Conservation (phyloP, 2,797 vertebrate genomes). For the Corythornis leucogaster region DNA sequence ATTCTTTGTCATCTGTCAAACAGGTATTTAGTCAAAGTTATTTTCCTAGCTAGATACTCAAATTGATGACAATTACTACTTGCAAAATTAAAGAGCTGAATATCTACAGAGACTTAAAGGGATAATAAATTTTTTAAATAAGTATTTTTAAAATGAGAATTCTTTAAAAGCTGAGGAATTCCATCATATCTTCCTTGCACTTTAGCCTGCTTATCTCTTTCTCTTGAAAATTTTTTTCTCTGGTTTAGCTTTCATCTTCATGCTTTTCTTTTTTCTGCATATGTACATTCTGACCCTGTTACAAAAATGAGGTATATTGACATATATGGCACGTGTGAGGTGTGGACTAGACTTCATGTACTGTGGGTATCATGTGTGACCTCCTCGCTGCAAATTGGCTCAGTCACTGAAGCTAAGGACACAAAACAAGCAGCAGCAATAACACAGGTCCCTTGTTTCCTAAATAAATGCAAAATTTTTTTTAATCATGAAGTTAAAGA, state of each 20-base stretch:
- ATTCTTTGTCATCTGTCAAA: neutral
- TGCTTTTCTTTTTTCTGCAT: neutral
- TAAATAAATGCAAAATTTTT: neutral
- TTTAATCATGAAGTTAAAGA: neutral
- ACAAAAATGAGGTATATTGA: neutral
- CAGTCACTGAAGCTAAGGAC: neutral
- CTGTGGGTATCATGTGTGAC: rapidly evolving
- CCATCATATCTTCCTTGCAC: neutral
- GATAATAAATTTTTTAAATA: neutral
- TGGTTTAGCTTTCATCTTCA: neutral
- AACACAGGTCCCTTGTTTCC: neutral
- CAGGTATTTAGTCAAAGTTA: neutral
- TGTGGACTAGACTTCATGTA: neutral
- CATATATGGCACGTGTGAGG: no score
- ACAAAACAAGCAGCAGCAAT: neutral
- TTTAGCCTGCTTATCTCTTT: neutral
- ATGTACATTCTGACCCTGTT: neutral
- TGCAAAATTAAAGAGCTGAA: neutral
- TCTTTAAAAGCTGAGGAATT: neutral
- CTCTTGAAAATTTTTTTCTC: neutral
- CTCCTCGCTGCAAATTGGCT: neutral
- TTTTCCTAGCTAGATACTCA: neutral
- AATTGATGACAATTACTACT: neutral
- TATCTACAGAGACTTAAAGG: neutral
- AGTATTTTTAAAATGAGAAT: neutral